Conservation (phyloP, 2,113 vertebrate species). For the Neolamprologus brichardi region DNA sequence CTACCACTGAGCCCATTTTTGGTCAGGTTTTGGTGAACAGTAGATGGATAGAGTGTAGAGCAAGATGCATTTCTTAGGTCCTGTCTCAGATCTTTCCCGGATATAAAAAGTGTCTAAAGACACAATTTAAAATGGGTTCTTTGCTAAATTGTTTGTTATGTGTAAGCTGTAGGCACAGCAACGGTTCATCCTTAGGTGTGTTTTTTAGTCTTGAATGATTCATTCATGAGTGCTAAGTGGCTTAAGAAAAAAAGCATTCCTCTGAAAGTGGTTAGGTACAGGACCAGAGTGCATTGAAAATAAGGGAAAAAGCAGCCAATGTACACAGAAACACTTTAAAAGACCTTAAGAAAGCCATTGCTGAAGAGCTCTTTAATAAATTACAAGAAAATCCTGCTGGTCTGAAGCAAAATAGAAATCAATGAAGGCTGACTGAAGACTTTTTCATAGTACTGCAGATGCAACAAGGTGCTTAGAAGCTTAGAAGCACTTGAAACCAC, state of each 20-base stretch:
- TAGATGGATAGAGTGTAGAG: not conserved
- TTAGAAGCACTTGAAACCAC: not conserved
- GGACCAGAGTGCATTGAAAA: not conserved
- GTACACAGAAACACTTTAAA: not conserved
- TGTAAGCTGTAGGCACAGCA: not conserved
- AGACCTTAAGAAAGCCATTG: not conserved
- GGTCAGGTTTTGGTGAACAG: not conserved
- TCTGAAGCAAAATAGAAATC: not conserved
- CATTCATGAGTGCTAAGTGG: not conserved
- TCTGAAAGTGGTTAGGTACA: not conserved
- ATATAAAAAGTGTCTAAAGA: not conserved
- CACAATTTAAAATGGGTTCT: not conserved
- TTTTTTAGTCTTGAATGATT: not conserved
- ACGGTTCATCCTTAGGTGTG: not conserved
- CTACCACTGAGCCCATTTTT: not conserved
- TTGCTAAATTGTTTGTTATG: not conserved
- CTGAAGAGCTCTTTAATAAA: not conserved
- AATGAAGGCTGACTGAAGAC: not conserved
- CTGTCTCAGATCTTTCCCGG: fast-evolving
- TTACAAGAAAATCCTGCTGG: not conserved
- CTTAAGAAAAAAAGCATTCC: not conserved
- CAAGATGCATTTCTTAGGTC: not conserved
- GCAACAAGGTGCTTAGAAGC: not conserved
- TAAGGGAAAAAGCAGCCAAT: not conserved
- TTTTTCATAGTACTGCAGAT: not conserved